Conservation (phyloP, 1,140 invertebrate genomes). For the Agrypnia vestita region DNA sequence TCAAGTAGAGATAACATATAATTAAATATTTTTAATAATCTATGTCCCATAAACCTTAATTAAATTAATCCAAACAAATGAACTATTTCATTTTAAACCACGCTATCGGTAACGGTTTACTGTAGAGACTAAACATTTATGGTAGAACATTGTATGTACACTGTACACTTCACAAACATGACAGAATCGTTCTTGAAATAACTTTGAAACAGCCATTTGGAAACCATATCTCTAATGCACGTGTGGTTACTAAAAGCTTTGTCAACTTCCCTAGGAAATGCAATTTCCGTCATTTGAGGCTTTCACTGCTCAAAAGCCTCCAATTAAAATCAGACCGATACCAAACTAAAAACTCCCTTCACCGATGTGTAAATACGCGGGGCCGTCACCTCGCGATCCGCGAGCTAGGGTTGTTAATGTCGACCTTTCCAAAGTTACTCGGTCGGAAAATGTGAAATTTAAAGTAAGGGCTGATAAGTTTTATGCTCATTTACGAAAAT, state of each 20-base stretch:
- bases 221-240: constrained; percentile 34
- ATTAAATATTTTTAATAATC: too few relatives aligned
- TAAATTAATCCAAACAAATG: too few relatives aligned
- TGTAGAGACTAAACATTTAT: too few relatives aligned
- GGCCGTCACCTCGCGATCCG: constrained; percentile 14
- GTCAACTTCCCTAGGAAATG: constrained; percentile 34
- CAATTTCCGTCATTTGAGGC: constrained; percentile 44
- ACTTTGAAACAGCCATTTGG: constrained; percentile 3
- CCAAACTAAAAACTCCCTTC: constrained; percentile 5
- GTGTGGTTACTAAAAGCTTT: constrained; percentile 35
- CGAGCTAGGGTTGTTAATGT: not conserved
- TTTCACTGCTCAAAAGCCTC: constrained; percentile 39
- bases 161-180: too few relatives aligned
- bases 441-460: constrained; percentile 27
- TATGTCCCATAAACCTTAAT: too few relatives aligned
- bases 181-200: too few relatives aligned
- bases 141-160: too few relatives aligned
- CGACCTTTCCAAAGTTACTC: constrained; percentile 18
- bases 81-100: too few relatives aligned
- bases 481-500: constrained; percentile 28
- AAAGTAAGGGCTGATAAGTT: constrained; percentile 7
- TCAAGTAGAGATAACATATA: too few relatives aligned
- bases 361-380: not conserved
- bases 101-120: too few relatives aligned
- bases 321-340: constrained; percentile 45